Evolutionary conservation across 2,113 vertebrate species (phyloP), one percentile per base, ranked within the genome.

Genomic region (Pagrus major): DNA sequence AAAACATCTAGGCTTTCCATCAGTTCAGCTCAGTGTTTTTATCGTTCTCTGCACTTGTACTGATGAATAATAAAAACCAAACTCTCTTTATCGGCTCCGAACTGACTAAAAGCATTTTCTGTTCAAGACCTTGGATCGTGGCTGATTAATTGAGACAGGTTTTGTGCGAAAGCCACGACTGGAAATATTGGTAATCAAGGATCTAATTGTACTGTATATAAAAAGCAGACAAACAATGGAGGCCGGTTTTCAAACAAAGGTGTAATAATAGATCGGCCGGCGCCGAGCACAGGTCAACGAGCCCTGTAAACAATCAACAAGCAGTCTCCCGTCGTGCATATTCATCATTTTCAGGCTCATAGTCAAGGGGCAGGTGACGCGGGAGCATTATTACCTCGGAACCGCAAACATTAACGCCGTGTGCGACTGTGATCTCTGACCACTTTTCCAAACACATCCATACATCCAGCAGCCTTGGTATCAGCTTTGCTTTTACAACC

Each of bases 401-500:
- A 70, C 55, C 56, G 75, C 56, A 83, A 77, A 75, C 56, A 80
- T 49, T 3, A 31, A 21, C 0, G 11, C 31, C 11, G 44, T 6
- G 5, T 16, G 73, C 5, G 8, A 35, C 58, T n/a, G 37, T 55
- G 65, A 47, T 56, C 65, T 52, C 58, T 69, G 66, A 56, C 63
- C 39, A 49, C 27, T 42, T 15, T n/a, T 31, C 10, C 66, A 78
- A 79, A 25, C 39, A 61, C 59, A 44, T 35, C 46, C 52, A 63
- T 42, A 47, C 58, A 75, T 78, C n/a, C 55, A 63, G 51, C 35
- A 21, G 41, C 37, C 3, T 23, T 0, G 0, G 35, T 77, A 80
- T 86, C 31, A 55, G 52, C 37, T 59, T 3, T 52, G 23, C 33
- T 27, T 89, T 86, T 82, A 86, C 78, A 87, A 27, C 65, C 58